Evolutionary conservation across 2,888 invertebrate species (phyloP).

Genomic region (Pristionchus arcanus): DNA sequence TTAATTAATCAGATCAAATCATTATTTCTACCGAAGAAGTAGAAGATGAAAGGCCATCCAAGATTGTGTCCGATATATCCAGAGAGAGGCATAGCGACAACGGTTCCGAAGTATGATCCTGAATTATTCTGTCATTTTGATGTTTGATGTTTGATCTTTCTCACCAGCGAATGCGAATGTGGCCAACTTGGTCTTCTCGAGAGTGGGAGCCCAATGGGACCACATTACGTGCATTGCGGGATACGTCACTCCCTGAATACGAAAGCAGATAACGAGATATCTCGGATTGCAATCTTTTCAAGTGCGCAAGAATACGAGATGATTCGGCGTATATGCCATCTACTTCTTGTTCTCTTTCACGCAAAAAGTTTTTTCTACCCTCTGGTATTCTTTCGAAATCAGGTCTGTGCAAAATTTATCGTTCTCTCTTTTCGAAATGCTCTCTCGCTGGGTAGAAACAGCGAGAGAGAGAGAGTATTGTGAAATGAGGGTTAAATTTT

Average conservation of each 20-base stretch:
- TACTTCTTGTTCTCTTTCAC: neutral
- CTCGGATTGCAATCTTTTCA: conserved; percentile 20
- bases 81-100: conserved; percentile 72
- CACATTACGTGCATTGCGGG: conserved; percentile 77
- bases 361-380: no score
- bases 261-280: neutral
- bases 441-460: no score
- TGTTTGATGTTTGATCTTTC: neutral
- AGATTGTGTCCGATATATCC: conserved; percentile 75
- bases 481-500: neutral
- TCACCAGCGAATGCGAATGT: conserved; percentile 78
- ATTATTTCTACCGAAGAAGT: conserved; percentile 81
- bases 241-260: conserved; percentile 72
- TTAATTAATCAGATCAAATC: neutral
- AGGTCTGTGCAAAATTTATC: no score
- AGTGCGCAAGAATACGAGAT: neutral
- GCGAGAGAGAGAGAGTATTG: no score
- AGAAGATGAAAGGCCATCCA: conserved; percentile 84
- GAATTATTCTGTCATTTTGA: neutral
- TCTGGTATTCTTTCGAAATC: no score
- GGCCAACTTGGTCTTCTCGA: conserved; percentile 74
- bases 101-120: conserved; percentile 77
- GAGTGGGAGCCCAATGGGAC: conserved; percentile 74
- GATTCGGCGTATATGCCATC: neutral
- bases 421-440: no score